Conservation (phyloP, 2,113 vertebrate genomes). For the Porphyrio hochstetteri region DNA sequence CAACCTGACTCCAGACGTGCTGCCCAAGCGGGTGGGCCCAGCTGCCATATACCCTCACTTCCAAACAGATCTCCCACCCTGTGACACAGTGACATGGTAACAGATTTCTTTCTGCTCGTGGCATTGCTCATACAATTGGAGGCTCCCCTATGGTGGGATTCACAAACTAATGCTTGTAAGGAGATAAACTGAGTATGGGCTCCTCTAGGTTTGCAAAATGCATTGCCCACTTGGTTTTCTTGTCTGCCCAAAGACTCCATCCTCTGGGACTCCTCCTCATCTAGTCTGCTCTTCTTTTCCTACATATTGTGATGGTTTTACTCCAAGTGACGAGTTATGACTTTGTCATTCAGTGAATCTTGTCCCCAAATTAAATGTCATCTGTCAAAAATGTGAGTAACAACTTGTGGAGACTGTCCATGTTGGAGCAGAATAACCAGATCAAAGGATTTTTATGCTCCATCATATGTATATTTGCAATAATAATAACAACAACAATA, state of each 20-base stretch:
- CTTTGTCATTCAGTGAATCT: background rate
- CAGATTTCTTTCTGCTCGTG: background rate
- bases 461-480: background rate
- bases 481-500: background rate
- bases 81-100: background rate
- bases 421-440: background rate
- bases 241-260: background rate
- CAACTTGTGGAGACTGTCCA: background rate
- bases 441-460: background rate
- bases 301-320: background rate
- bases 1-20: background rate
- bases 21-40: background rate
- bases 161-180: background rate
- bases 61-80: background rate
- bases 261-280: background rate
- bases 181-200: background rate
- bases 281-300: background rate
- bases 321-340: background rate
- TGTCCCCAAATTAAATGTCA: background rate
- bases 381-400: background rate
- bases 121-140: background rate
- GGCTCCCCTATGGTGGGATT: background rate
- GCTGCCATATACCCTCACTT: slow-evolving; percentile 23
- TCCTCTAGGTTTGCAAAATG: background rate
- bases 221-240: background rate